These are phyloP conservation scores for Agapostemon virescens DNA, from an alignment of 2,888 invertebrate species.

Conservation along the genomic window DNA sequence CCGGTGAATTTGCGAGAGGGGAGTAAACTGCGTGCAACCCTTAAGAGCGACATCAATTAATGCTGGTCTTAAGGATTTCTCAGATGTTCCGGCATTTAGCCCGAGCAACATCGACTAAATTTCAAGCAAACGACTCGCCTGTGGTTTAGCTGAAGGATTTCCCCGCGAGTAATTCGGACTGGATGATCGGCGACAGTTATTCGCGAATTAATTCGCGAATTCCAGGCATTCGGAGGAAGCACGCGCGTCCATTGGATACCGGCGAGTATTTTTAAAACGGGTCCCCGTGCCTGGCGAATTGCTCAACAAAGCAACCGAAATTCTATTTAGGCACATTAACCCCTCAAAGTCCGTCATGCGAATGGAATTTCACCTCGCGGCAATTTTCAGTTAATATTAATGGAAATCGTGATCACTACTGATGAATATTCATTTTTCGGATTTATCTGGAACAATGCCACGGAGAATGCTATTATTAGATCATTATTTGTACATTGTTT, in stretches of 20 bases:
- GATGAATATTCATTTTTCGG: not conserved
- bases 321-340: not conserved
- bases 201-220: not conserved
- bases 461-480: too few relatives aligned
- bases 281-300: not conserved
- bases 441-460: not conserved
- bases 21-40: constrained; percentile 52
- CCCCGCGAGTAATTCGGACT: not conserved
- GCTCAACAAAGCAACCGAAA: not conserved
- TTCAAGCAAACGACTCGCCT: not conserved
- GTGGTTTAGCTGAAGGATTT: not conserved
- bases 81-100: constrained; percentile 30
- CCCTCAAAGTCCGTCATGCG: not conserved
- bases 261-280: not conserved
- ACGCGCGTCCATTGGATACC: not conserved
- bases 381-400: not conserved
- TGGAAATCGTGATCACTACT: too few relatives aligned
- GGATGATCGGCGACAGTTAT: not conserved
- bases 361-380: not conserved
- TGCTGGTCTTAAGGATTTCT: constrained; percentile 53
- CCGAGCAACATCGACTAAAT: not conserved
- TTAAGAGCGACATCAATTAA: constrained; percentile 58
- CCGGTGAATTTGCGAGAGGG: constrained; percentile 53
- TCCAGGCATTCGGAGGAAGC: not conserved
- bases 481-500: too few relatives aligned